Evolutionary conservation across 2,113 vertebrate genomes (phyloP).

Genomic region (Siniperca knerii): DNA sequence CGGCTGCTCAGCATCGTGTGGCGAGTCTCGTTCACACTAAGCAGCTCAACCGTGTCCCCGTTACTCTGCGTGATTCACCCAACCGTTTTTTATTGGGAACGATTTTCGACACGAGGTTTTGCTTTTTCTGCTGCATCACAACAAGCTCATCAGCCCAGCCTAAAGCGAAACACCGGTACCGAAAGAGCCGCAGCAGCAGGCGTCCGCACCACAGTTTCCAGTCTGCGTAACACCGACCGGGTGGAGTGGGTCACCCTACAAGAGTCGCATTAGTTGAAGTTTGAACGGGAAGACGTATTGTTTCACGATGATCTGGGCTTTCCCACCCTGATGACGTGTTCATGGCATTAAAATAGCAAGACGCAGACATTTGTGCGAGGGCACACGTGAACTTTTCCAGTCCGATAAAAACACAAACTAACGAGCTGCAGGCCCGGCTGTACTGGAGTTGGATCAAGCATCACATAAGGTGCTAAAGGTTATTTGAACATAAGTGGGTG

Average conservation of each 20-base stretch:
- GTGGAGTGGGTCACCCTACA: too few species aligned
- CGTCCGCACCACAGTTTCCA: not conserved
- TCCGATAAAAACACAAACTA: constrained; percentile 9
- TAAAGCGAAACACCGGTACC: not conserved
- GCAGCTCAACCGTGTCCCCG: too few species aligned
- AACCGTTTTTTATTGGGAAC: not conserved
- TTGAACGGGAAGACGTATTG: not conserved
- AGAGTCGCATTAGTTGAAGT: not conserved
- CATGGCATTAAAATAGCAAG: not conserved
- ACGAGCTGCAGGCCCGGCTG: constrained; percentile 3
- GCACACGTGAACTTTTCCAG: not conserved
- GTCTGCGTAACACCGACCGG: too few species aligned
- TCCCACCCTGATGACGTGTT: not conserved
- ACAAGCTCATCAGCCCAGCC: not conserved
- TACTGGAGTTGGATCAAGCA: constrained; percentile 4
- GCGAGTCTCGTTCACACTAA: too few species aligned
- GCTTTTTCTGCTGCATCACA: not conserved
- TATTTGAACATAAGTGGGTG: not conserved
- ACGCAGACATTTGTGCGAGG: not conserved
- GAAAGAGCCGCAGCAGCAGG: not conserved
- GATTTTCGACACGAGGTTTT: not conserved
- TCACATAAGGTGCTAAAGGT: constrained; percentile 61
- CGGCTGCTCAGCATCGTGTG: not conserved
- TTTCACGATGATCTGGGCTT: not conserved
- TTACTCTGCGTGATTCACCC: not conserved